Evolutionary conservation across 2,797 vertebrate genomes (phyloP), one percentile per base, ranked within the genome.

Genomic region (Nyctalus aviator): DNA sequence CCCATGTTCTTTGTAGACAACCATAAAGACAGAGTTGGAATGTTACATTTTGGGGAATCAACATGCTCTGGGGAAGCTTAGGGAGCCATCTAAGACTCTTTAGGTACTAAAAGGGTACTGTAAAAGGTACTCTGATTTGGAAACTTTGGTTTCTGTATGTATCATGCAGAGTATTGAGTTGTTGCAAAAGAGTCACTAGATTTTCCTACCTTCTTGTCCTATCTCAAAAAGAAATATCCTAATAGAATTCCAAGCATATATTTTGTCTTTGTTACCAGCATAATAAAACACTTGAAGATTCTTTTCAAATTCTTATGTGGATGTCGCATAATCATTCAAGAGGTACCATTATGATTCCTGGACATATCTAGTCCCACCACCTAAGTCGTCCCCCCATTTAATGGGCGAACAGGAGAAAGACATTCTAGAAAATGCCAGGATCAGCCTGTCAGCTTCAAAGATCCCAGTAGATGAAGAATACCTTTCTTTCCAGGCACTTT

Each of bases 221-320:
- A 25, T 14, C 55, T 91, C 53, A 86, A 32, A 55, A 72, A 88
- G 23, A 91, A 89, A 46, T 79, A 73, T 41, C 30, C 68, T 81
- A 88, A 30, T 37, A 35, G 30, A 71, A 82, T 92, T 41, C 4
- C 37, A 95, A 89, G 17, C 48, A 75, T 73, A 25, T 72, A 57
- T n/a, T 53, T 78, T 75, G 23, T 32, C 3, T 88, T 50, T 32
- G 11, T 76, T 82, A 55, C 30, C 55, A 71, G 5, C 84, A 23
- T 44, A 85, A 64, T 88, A 90, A 92, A 89, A 37, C 25, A 85
- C 32, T 30, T 77, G 20, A 92, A n/a, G 21, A 41, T 20, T 81
- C 17, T 57, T 87, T 87, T 64, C 35, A 27, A 44, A 41, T 77
- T 94, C 44, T 90, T 73, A 77, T 30, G 2, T 15, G 30, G 18